Base-by-base conservation (phyloP, 2,888 invertebrate genomes). In the Lydus trimaculatus region DNA sequence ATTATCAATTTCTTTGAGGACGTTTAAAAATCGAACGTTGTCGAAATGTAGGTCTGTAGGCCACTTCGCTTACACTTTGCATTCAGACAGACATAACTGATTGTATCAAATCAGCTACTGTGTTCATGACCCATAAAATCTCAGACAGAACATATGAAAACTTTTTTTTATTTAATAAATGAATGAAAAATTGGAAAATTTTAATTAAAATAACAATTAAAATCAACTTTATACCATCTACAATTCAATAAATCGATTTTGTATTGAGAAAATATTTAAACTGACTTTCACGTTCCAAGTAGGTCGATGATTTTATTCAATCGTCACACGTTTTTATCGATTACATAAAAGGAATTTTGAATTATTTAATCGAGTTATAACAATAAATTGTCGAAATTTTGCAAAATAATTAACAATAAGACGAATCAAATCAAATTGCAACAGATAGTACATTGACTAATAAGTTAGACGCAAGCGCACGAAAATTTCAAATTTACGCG, bases 31-130 rank as follows among this genome's bases (percentile, higher is more conserved):
- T 89, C 84, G 89, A 89, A 89, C 88, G 88, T 89, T 89, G 88
- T 88, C 87, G 87, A 88, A 92, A 93, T 92, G 91, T 93, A 92
- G 93, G 93, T 93, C 92, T 92, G 90, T 93, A 92, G 93, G 93
- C 91, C 93, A 93, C 92, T 92, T 91, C 91, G 91, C 91, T 91
- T 92, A 91, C 91, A 91, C 91, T 91, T 90, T 90, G 90, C 91
- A 91, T 90, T 90, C 89, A 89, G 90, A 90, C 90, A 89, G 90
- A 90, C 90, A 89, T 89, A 87, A 90, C 90, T 90, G 85, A 87
- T 69, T 86, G 87, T 89, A 87, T 91, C 91, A 91, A 90, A 88
- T 86, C 86, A 89, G 87, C 88, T 87, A 88, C 91, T 87, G 86
- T 87, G 85, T 87, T 89, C 89, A 89, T 89, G 48, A 52, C 48